These are phyloP conservation scores for Drosophila ogumai DNA, from an alignment of 1,140 invertebrate genomes.

Conservation along the genomic window DNA sequence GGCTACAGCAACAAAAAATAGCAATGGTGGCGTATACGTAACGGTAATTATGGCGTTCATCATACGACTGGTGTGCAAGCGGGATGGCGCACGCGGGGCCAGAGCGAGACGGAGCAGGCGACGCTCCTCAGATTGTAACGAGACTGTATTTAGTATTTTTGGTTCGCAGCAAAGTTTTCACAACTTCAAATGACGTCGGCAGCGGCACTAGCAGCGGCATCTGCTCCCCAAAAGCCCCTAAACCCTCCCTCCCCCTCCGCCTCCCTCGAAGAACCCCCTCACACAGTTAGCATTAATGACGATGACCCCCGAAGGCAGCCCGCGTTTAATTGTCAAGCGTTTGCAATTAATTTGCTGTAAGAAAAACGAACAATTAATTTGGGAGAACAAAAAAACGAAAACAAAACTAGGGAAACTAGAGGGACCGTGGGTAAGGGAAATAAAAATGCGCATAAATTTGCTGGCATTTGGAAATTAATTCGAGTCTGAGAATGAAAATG, in stretches of 20 bases:
- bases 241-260: too few relatives aligned
- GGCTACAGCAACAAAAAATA: conserved; percentile 71
- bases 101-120: conserved; percentile 41
- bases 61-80: conserved; percentile 57
- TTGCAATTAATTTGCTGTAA: conserved; percentile 82
- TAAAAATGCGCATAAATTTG: conserved; percentile 57
- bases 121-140: conserved; percentile 80
- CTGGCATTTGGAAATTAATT: conserved; percentile 60
- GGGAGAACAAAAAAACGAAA: conserved; percentile 24
- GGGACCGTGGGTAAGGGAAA: conserved; percentile 22
- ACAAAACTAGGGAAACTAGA: conserved; percentile 11
- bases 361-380: conserved; percentile 80
- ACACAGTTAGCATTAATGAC: conserved; percentile 58
- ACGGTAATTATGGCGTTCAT: conserved; percentile 85
- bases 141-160: conserved; percentile 84
- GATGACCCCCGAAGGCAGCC: conserved; percentile 54
- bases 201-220: conserved; percentile 35
- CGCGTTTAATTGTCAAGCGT: conserved; percentile 77
- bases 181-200: conserved; percentile 58
- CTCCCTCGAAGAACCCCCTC: background rate
- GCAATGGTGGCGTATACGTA: conserved; percentile 84
- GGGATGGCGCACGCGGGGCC: conserved; percentile 37
- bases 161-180: conserved; percentile 77
- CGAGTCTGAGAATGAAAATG: conserved; percentile 33
- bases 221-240: conserved; percentile 5